Evolutionary conservation across 2,797 vertebrate genomes (phyloP).

Genomic region (Falco rusticolus): DNA sequence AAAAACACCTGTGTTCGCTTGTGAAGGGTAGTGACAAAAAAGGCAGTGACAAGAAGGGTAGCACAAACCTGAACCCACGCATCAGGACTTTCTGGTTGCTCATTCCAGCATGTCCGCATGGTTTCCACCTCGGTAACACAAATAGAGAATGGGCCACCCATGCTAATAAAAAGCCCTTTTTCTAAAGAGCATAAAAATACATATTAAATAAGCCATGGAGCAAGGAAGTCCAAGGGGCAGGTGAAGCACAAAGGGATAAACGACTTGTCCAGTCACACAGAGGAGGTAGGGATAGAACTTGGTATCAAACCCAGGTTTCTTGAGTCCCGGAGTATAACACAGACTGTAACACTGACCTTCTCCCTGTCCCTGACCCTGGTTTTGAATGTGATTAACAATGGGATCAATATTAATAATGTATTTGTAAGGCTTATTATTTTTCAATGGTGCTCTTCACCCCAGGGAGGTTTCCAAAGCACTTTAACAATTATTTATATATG

Average conservation of each 20-base stretch:
- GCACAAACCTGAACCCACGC: background rate
- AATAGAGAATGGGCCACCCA: background rate
- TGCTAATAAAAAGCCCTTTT: background rate
- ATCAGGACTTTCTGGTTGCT: background rate
- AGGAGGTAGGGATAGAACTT: background rate
- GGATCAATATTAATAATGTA: constrained; percentile 39
- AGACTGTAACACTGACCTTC: background rate
- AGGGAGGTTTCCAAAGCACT: constrained; percentile 38
- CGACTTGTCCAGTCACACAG: background rate
- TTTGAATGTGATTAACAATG: background rate
- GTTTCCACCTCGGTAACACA: background rate
- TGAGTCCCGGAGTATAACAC: background rate
- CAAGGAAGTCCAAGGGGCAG: background rate
- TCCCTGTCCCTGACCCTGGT: background rate
- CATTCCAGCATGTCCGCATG: background rate
- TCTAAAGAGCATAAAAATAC: background rate
- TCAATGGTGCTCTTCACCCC: constrained; percentile 1
- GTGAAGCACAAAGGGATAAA: background rate
- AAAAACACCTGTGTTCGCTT: fast-evolving
- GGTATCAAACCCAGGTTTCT: background rate
- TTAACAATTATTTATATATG: constrained; percentile 63
- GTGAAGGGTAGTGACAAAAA: background rate
- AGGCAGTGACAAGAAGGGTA: background rate
- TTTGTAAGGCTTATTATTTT: constrained; percentile 48
- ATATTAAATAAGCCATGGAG: background rate